Evolutionary conservation across 2,888 invertebrate genomes (phyloP), one percentile per base, ranked within the genome.

Genomic region (Plutella xylostella): DNA sequence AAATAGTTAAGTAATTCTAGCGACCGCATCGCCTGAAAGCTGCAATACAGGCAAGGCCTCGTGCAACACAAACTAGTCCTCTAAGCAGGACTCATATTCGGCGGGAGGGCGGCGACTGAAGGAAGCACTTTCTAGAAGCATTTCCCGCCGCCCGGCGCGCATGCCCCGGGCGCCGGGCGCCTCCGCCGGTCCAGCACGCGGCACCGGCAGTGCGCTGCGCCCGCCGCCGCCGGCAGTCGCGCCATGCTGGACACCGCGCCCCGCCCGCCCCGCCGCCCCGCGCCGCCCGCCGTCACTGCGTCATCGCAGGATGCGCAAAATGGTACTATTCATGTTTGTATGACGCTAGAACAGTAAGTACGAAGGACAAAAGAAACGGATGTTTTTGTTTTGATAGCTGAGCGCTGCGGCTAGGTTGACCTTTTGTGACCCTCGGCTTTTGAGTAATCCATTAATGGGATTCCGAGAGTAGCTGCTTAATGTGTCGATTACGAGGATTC

Each of bases 121-220:
- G 11, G 39, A 15, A 22, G 14, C 15, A 3, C 12, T 14, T 25
- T 20, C 15, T 21, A 18, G 25, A 39, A 39, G 17, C 22, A 22
- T 22, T 14, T 76, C 79, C 77, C 77, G 77, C 78, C 70, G 70
- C 70, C 55, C 52, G 55, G 48, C 43, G 69, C 82, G 80, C 82
- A 79, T 79, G 80, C 80, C 79, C 37, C 15, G 12, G 28, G 28
- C 28, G 9, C 28, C 28, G 28, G 28, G 33, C 6, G 28, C 28
- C 7, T 28, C 28, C 9, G 28, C n/a, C 6, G 28, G 28, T 6
- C 9, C n/a, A 12, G 28, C 11, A 28, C 28, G 28, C 28, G 28
- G 28, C n/a, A 28, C n/a, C 28, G 28, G 28, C 28, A 9, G 63
- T 48, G 39, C 54, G 42, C 46, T n/a, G 50, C 52, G 20, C 19